Evolutionary conservation across 2,113 vertebrate species (phyloP).

Genomic region (Entelurus aequoreus): DNA sequence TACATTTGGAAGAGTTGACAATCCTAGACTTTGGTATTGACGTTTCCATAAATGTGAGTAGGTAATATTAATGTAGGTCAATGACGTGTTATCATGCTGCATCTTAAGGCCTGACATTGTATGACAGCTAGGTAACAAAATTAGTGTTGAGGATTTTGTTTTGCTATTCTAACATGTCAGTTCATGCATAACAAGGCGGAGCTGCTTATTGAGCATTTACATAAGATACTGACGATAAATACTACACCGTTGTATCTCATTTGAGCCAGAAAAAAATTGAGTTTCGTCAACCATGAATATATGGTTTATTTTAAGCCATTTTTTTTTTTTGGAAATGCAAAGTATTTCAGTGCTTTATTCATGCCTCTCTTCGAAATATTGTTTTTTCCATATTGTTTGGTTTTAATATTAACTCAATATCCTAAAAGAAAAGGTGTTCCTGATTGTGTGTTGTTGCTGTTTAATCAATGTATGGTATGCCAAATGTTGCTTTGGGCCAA

Average conservation of each 20-base stretch:
- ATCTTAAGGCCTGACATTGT: neutral
- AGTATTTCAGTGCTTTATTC: conserved; percentile 8
- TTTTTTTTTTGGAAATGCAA: neutral
- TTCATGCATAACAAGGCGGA: neutral
- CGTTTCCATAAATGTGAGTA: neutral
- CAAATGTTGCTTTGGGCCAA: conserved; percentile 38
- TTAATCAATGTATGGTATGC: conserved; percentile 33
- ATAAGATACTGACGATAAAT: neutral
- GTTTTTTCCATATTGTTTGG: conserved; percentile 27
- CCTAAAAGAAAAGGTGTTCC: conserved; percentile 12
- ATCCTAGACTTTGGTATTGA: conserved; percentile 18
- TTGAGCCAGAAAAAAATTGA: neutral
- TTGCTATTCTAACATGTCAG: neutral
- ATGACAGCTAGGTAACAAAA: neutral
- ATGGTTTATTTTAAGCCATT: neutral
- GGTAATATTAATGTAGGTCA: neutral
- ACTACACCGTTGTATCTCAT: neutral
- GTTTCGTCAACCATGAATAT: neutral
- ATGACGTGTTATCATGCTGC: neutral
- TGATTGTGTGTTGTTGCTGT: conserved; percentile 11
- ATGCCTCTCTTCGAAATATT: conserved; percentile 13
- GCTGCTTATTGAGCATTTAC: neutral
- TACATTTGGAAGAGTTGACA: conserved; percentile 30
- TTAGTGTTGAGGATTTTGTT: neutral
- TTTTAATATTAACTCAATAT: conserved; percentile 10